Conservation (phyloP, 2,113 vertebrate genomes). For the Tragelaphus strepsiceros region DNA sequence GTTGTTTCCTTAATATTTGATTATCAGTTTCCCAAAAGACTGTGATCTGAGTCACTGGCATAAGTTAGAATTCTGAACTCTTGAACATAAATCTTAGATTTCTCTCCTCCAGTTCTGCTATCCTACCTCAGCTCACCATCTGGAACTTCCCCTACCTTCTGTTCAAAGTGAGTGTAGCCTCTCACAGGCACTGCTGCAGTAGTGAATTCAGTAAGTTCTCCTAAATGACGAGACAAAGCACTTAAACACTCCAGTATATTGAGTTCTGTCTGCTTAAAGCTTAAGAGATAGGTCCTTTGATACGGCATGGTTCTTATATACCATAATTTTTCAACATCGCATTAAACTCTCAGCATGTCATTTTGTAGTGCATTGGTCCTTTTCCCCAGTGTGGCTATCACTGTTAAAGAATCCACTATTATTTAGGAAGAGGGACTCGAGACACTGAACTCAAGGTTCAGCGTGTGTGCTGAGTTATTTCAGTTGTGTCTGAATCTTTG, state of each 20-base stretch:
- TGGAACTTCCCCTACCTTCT: neutral
- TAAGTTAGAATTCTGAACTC: constrained; percentile 13
- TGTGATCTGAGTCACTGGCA: neutral
- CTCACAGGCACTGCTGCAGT: neutral
- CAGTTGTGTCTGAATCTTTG: neutral
- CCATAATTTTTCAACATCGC: neutral
- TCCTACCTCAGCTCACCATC: neutral
- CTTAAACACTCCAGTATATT: neutral
- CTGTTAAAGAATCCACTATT: neutral
- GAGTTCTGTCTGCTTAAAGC: constrained; percentile 11
- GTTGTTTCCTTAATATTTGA: neutral
- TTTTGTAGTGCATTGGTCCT: neutral
- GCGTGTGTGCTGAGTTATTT: neutral
- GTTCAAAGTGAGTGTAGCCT: neutral
- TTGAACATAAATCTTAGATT: neutral
- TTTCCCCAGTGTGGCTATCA: neutral
- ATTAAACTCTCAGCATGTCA: neutral
- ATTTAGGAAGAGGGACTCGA: constrained; percentile 17
- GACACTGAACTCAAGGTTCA: neutral
- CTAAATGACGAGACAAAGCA: neutral
- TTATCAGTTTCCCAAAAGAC: neutral
- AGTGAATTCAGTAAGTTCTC: neutral
- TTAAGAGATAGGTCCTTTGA: neutral
- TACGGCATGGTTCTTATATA: neutral
- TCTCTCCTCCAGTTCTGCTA: neutral